Conservation (phyloP, 2,888 invertebrate genomes). For the Lysandra bellargus region DNA sequence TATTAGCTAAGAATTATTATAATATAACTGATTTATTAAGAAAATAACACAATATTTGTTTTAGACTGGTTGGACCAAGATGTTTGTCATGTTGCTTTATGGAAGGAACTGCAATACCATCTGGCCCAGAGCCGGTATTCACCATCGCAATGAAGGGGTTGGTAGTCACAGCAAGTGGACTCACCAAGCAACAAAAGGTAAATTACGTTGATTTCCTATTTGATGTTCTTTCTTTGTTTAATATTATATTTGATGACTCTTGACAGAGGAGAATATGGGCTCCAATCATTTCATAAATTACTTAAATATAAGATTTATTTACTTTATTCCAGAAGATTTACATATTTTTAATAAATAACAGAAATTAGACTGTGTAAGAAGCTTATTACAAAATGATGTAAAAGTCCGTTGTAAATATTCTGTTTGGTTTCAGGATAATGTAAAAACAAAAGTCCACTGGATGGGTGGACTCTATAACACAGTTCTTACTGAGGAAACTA, state of each 20-base stretch:
- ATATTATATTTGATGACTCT: too few relatives aligned
- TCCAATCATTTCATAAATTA: too few relatives aligned
- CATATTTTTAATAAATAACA: too few relatives aligned
- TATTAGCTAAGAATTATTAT: background rate
- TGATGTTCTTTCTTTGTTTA: too few relatives aligned
- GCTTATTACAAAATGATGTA: background rate
- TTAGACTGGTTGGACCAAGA: slow-evolving; percentile 89
- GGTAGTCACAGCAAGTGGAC: slow-evolving; percentile 84
- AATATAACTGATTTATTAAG: too few relatives aligned
- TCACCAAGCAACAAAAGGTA: slow-evolving; percentile 67
- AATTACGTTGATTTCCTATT: background rate
- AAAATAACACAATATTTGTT: slow-evolving; percentile 16
- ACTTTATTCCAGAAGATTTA: too few relatives aligned
- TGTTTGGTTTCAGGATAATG: slow-evolving; percentile 68
- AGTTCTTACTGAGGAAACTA: slow-evolving; percentile 83
- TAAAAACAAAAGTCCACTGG: slow-evolving; percentile 83
- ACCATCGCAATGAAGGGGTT: slow-evolving; percentile 90
- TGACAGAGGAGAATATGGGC: too few relatives aligned
- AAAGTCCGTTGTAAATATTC: background rate
- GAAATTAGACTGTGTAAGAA: too few relatives aligned
- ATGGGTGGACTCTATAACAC: slow-evolving; percentile 89
- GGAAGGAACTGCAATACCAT: slow-evolving; percentile 86
- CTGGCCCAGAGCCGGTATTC: slow-evolving; percentile 87
- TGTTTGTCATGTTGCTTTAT: slow-evolving; percentile 88
- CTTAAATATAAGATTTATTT: too few relatives aligned